A percentile compares a stretch with the other conserved stretches of the same genome.
Conservation (phyloP, 1,140 invertebrate species). For the Meteorus sp. region DNA sequence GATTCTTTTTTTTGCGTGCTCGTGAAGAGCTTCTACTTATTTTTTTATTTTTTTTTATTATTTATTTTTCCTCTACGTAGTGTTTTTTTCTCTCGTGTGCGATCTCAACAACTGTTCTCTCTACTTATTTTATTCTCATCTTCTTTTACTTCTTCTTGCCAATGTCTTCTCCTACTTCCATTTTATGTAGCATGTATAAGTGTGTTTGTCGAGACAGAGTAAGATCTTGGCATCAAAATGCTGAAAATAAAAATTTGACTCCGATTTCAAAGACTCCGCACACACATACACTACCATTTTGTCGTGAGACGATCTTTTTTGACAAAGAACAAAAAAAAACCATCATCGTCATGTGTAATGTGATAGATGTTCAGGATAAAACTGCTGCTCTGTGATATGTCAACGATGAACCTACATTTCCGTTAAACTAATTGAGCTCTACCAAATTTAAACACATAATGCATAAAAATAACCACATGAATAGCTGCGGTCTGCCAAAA, state of each 20-base stretch:
- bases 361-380: too few species aligned
- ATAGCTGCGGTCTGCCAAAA: too few species aligned
- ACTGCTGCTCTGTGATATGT: too few species aligned
- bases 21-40: neutral
- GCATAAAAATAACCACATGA: neutral
- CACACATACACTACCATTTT: too few species aligned
- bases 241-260: slow-evolving; percentile 27
- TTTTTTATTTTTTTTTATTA: too few species aligned
- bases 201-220: slow-evolving; percentile 3
- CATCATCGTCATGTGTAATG: neutral
- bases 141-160: slow-evolving; percentile 10
- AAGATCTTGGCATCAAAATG: neutral
- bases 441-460: slow-evolving; percentile 6
- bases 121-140: slow-evolving; percentile 7
- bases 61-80: slow-evolving; percentile 10
- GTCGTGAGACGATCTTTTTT: neutral
- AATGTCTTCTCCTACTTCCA: neutral
- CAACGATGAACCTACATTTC: slow-evolving; percentile 8
- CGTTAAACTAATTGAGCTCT: slow-evolving; percentile 20
- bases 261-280: slow-evolving; percentile 28
- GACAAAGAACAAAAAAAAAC: neutral
- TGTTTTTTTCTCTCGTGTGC: slow-evolving; percentile 14
- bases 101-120: slow-evolving; percentile 8
- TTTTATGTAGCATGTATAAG: neutral
- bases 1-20: neutral